A percentile compares a stretch with the other conserved stretches of the same genome.
Conservation (phyloP, 35 echinoderm and acorn worm species). For the Apostichopus californicus region DNA sequence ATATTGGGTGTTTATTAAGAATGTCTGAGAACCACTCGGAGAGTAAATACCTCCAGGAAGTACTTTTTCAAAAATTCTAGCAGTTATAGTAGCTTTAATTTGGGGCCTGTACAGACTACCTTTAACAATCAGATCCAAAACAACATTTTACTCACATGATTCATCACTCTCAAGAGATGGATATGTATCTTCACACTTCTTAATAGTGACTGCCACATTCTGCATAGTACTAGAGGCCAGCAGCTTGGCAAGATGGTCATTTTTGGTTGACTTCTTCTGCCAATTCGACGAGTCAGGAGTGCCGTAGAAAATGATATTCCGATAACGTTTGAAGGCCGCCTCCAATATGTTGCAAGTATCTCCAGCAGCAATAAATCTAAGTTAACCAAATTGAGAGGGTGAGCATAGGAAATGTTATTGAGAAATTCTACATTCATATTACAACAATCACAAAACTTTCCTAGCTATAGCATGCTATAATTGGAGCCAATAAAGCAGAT, state of each 20-base stretch:
- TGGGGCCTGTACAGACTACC: too few relatives aligned
- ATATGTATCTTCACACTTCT: conserved; percentile 46
- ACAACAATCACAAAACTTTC: neutral
- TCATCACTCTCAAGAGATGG: conserved; percentile 65
- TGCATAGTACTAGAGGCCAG: conserved; percentile 3
- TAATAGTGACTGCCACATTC: conserved; percentile 43
- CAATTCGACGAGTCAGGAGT: neutral
- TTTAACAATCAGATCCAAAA: neutral
- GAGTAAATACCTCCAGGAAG: too few relatives aligned
- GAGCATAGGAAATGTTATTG: neutral
- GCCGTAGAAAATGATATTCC: conserved; percentile 72
- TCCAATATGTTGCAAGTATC: conserved; percentile 55
- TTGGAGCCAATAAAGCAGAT: too few relatives aligned
- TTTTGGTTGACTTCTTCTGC: neutral
- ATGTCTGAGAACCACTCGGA: too few relatives aligned
- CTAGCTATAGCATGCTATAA: too few relatives aligned
- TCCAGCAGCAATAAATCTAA: conserved; percentile 60
- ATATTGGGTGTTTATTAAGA: too few relatives aligned
- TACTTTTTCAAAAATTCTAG: too few relatives aligned
- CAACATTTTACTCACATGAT: conserved; percentile 55
- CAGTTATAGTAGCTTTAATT: too few relatives aligned
- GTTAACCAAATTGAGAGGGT: neutral
- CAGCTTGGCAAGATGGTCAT: neutral
- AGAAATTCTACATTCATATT: neutral
- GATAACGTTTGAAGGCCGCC: conserved; percentile 80